A percentile compares a stretch with the other conserved stretches of the same genome.
phyloP scores from a whole-genome alignment of 2,888 invertebrate species.

The Rhynchonema sp. region DNA sequence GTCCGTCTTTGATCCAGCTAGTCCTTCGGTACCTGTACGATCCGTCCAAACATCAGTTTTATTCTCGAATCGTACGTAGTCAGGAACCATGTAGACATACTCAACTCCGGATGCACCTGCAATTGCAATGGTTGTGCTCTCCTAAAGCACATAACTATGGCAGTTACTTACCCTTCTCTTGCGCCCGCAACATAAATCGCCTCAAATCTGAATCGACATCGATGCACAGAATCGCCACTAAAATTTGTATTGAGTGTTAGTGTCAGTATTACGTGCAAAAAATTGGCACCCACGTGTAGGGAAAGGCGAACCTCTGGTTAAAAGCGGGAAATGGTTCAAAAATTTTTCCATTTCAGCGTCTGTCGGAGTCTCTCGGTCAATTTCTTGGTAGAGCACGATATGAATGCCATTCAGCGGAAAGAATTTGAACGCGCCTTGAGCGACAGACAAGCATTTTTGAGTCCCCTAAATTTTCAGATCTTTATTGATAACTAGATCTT shows the following conservation, averaged over 20 bases:
- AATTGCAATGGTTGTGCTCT: neutral
- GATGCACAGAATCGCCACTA: conserved; percentile 4
- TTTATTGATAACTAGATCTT: neutral
- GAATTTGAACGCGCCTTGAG: conserved; percentile 1
- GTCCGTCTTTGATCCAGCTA: neutral
- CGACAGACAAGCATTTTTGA: neutral
- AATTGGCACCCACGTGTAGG: too few species aligned
- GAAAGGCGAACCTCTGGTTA: conserved; percentile 4
- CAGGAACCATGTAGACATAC: conserved; percentile 6
- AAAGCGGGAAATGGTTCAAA: conserved; percentile 1
- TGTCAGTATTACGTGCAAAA: too few species aligned
- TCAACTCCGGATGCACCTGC: conserved; percentile 1
- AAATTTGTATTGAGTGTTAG: too few species aligned
- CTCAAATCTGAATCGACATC: conserved; percentile 3
- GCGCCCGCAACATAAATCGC: conserved; percentile 6
- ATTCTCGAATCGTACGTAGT: conserved; percentile 6
- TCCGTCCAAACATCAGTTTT: conserved; percentile 5
- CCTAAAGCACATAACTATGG: too few species aligned
- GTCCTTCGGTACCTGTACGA: neutral
- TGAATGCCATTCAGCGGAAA: conserved; percentile 1
- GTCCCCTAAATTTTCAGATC: neutral
- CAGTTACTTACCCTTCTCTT: neutral
- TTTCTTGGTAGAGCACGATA: conserved; percentile 5
- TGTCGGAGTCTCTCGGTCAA: conserved; percentile 4
- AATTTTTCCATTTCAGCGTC: conserved; percentile 6